These are phyloP conservation scores for Brachionus paranguensis DNA, from an alignment of 1,140 invertebrate species.

Conservation along the genomic window DNA sequence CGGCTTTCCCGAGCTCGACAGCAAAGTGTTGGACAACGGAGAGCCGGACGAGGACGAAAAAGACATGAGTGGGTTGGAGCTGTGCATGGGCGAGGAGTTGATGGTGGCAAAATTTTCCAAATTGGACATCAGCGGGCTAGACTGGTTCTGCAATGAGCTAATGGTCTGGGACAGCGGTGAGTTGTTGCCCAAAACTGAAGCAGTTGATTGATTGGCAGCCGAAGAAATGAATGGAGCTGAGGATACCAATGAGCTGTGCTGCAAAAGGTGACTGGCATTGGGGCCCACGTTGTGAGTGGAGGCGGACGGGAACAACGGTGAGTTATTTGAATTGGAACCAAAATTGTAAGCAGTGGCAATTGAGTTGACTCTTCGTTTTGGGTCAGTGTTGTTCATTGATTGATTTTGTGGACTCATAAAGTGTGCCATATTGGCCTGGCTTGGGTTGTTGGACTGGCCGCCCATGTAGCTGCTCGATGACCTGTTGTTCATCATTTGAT, in stretches of 20 bases:
- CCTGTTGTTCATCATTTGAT: background rate
- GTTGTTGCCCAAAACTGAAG: slow-evolving; percentile 10
- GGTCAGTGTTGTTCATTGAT: background rate
- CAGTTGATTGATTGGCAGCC: background rate
- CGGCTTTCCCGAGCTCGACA: slow-evolving; percentile 12
- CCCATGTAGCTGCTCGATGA: background rate
- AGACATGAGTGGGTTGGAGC: background rate
- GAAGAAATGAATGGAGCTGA: slow-evolving; percentile 27
- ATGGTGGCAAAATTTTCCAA: background rate
- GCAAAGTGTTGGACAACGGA: background rate
- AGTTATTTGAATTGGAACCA: background rate
- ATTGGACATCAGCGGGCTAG: background rate
- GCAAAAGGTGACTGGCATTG: background rate
- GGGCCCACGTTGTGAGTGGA: slow-evolving; percentile 11
- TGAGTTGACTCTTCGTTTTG: slow-evolving; percentile 17
- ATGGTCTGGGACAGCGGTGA: background rate
- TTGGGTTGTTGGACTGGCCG: background rate
- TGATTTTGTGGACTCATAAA: slow-evolving; percentile 14
- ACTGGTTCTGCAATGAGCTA: background rate
- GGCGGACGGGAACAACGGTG: background rate
- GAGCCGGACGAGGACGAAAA: background rate
- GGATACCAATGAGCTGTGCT: slow-evolving; percentile 19
- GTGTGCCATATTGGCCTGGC: background rate
- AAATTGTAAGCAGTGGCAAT: slow-evolving; percentile 30
- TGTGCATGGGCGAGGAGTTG: background rate